phyloP scores from a whole-genome alignment of 2,113 vertebrate species.

The Melanostigma gelatinosum region DNA sequence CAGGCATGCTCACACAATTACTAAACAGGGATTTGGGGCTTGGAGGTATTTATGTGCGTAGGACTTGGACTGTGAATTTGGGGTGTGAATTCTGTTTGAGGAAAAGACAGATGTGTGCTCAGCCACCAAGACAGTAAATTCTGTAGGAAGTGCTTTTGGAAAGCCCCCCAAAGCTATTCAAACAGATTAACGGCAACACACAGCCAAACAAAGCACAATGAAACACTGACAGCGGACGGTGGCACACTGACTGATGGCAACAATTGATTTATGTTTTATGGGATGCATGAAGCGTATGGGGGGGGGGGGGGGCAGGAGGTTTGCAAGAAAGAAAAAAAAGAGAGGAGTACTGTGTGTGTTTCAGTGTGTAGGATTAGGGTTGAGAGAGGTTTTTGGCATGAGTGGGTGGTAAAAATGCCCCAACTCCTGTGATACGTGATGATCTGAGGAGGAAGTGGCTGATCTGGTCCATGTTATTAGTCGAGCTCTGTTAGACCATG shows the following conservation, averaged over 20 bases:
- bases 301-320: slow-evolving; percentile 35
- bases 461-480: slow-evolving; percentile 85
- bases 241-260: slow-evolving; percentile 68
- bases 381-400: slow-evolving; percentile 61
- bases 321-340: slow-evolving; percentile 3
- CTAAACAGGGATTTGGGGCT: slow-evolving; percentile 59
- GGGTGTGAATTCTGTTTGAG: slow-evolving; percentile 75
- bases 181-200: slow-evolving; percentile 79
- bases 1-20: slow-evolving; percentile 49
- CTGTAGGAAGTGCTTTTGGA: slow-evolving; percentile 71
- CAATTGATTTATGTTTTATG: slow-evolving; percentile 60
- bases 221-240: slow-evolving; percentile 61
- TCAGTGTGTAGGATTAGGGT: slow-evolving; percentile 43
- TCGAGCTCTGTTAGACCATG: slow-evolving; percentile 86
- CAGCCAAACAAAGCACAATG: slow-evolving; percentile 67
- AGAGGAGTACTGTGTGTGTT: slow-evolving; percentile 11
- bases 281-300: slow-evolving; percentile 12
- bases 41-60: slow-evolving; percentile 61
- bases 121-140: slow-evolving; percentile 78
- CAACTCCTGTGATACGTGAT: slow-evolving; percentile 75
- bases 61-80: slow-evolving; percentile 65
- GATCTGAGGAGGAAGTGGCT: slow-evolving; percentile 79
- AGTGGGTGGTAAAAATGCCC: slow-evolving; percentile 67
- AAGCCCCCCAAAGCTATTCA: slow-evolving; percentile 76
- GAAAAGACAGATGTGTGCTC: slow-evolving; percentile 82